Evolutionary conservation across 1,140 invertebrate species (phyloP), one percentile per base, ranked within the genome.

Genomic region (Hycleus phaleratus): DNA sequence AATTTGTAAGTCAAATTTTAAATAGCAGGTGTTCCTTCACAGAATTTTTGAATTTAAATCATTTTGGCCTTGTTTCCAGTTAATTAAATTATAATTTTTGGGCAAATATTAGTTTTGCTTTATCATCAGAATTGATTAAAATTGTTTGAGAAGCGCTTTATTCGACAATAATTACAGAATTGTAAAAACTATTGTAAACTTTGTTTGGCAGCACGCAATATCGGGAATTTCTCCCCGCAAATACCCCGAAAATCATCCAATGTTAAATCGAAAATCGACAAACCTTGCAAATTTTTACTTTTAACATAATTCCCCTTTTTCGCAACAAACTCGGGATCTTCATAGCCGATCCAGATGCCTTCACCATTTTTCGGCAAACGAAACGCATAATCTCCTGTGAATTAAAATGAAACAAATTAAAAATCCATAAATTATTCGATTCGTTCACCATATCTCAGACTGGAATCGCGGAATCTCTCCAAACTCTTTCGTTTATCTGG

Each of bases 271-370:
- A 84, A 80, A 3, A 95, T 77, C 7, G 91, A 90, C 1, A 91
- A 79, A 38, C 91, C 92, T 12, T 90, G 91, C 2, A 90, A 80
- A 24, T 83, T 84, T 67, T 88, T 87, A 2, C 79, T 78, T 63
- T 85, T 85, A 26, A 82, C 85, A 64, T 86, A 94, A 4, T 78
- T 71, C 1, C 89, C 88, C 70, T 96, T 97, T 54, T 87, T 82
- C 38, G 82, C 85, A 43, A 91, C 85, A 1, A 89, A 92, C 47
- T 92, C 86, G 0, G 86, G 82, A 71, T 96, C 91, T 68, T 97
- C 93, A 69, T 89, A 96, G 39, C 86, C 86, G 0, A 94, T 85
- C 94, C 94, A 97, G 45, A 94, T 79, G 9, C 91, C 86, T 4
- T 82, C 82, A 54, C 88, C 84, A 32, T 5, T 32, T 32, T 32